Evolutionary conservation across 2,113 vertebrate genomes (phyloP).

Genomic region (Oreotrochilus melanogaster): DNA sequence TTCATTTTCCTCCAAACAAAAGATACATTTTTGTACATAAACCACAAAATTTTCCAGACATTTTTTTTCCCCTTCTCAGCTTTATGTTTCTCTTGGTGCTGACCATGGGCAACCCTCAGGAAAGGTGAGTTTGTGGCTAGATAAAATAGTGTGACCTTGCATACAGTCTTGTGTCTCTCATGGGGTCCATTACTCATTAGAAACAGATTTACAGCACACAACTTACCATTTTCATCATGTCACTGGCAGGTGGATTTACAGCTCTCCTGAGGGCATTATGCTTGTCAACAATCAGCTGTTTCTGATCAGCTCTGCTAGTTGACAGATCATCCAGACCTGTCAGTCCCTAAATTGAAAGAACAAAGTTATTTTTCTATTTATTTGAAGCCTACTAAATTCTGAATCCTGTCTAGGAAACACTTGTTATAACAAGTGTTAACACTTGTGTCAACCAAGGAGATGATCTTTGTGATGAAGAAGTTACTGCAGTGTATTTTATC

Average conservation of each 20-base stretch:
- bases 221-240: constrained; percentile 78
- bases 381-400: neutral
- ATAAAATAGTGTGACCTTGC: neutral
- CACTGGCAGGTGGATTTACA: constrained; percentile 64
- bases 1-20: neutral
- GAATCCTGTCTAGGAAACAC: neutral
- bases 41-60: neutral
- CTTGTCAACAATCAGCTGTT: constrained; percentile 50
- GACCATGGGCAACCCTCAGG: neutral
- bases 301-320: neutral
- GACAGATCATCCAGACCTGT: neutral
- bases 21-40: neutral
- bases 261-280: constrained; percentile 67
- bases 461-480: neutral
- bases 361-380: neutral
- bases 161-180: neutral
- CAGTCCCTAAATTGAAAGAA: neutral
- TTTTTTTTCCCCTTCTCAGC: neutral
- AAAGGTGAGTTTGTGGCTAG: neutral
- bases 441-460: neutral
- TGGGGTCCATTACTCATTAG: neutral
- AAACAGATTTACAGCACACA: neutral
- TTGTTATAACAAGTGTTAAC: too few relatives aligned
- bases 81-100: neutral
- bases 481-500: neutral